Base-by-base conservation (phyloP, 2,888 invertebrate species). In the Microdon myrmicae region DNA sequence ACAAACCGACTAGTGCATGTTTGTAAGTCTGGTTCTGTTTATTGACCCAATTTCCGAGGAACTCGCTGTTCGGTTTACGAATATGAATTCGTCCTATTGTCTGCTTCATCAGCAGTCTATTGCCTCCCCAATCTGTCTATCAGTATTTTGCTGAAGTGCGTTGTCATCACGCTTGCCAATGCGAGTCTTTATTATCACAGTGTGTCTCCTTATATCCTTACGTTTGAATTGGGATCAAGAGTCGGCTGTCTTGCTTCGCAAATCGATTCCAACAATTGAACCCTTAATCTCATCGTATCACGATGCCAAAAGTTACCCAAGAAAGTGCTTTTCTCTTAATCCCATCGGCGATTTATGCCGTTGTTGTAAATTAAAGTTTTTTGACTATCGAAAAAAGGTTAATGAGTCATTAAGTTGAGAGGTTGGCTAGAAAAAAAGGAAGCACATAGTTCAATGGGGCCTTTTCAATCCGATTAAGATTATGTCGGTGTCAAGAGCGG, bases 21-120 rank as follows among this genome's bases (percentile, higher is more conserved):
- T 41, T 61, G 56, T 39, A 51, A 47, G 51, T 58, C 56, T 64
- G 58, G 58, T 45, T 64, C 26, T 23, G 39, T 64, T 64, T 64
- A 64, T 64, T 58, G 61, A 64, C 61, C 61, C 47, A 64, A 64
- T 64, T 64, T 64, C 58, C 56, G 51, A 64, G 56, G 61, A 56
- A 61, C 56, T 61, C 61, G 32, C 60, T 43, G 47, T 48, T 48
- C 35, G 43, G 10, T 22, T 55, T 37, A 47, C 22, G 39, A 41
- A 41, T 54, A 47, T 28, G 28, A 28, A 19, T 38, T 49, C 37
- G 20, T 31, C 12, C 17, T 25, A 4, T 7, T 7, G 6, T 5
- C 16, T 7, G 19, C 25, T 10, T 28, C 31, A 37, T 3, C 19
- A n/a, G n/a, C n/a, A n/a, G n/a, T n/a, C n/a, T 16, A 10, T 25